phyloP scores from a whole-genome alignment of 1,140 invertebrate genomes.

The Apis dorsata region DNA sequence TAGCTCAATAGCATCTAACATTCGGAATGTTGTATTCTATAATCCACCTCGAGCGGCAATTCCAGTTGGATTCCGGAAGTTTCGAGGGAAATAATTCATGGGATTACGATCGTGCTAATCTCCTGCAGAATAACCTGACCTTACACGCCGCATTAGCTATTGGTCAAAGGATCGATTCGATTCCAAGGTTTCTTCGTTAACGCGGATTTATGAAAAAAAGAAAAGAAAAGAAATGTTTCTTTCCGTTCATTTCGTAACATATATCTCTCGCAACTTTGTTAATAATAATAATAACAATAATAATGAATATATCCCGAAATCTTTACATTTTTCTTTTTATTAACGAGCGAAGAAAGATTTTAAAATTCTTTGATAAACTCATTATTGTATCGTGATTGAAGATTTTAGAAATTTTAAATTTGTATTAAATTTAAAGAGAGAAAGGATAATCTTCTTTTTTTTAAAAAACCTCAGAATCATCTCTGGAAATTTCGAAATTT shows the following conservation, averaged over 20 bases:
- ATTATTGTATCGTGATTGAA: no score
- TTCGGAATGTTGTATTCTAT: slow-evolving; percentile 25
- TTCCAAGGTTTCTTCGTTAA: background rate
- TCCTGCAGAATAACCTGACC: background rate
- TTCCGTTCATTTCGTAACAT: no score
- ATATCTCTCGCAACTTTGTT: no score
- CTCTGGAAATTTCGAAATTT: background rate
- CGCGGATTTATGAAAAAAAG: background rate
- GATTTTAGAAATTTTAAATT: no score
- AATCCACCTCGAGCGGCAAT: slow-evolving; percentile 18
- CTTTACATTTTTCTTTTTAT: no score
- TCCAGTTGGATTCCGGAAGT: slow-evolving; percentile 38
- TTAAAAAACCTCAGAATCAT: background rate
- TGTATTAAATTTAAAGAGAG: background rate
- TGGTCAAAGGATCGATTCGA: slow-evolving; percentile 1
- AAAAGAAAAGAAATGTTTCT: no score
- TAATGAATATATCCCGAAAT: no score
- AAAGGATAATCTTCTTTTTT: background rate
- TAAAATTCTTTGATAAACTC: no score
- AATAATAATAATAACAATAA: no score
- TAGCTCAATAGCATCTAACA: background rate
- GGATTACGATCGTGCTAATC: slow-evolving; percentile 34
- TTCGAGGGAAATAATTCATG: slow-evolving; percentile 42
- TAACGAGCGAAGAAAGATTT: no score
- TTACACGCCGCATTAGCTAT: slow-evolving; percentile 13